Evolutionary conservation across 2,113 vertebrate genomes (phyloP).

Genomic region (Tenrec ecaudatus): DNA sequence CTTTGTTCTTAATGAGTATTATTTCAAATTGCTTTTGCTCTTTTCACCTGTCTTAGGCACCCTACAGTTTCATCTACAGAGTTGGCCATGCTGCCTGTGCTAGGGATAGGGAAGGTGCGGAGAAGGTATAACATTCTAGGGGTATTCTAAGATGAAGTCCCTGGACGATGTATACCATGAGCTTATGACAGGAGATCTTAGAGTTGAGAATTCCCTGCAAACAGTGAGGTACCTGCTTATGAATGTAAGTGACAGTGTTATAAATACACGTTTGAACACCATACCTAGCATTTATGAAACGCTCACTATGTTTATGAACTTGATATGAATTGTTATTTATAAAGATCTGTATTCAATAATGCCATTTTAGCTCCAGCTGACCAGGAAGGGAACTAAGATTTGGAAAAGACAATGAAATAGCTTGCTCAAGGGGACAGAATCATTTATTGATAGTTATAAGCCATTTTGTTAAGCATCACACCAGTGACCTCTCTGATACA

Average conservation of each 20-base stretch:
- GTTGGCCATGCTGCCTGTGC: neutral
- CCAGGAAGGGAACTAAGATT: neutral
- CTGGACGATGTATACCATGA: neutral
- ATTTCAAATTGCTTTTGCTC: constrained; percentile 29
- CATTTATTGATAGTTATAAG: constrained; percentile 48
- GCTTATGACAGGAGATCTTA: neutral
- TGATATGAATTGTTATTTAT: constrained; percentile 42
- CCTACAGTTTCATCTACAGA: neutral
- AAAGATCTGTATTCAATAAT: constrained; percentile 37
- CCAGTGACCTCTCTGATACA: neutral
- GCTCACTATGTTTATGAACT: neutral
- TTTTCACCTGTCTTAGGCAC: neutral
- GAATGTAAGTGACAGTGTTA: neutral
- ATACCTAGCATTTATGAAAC: constrained; percentile 18
- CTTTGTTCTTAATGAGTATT: constrained; percentile 38
- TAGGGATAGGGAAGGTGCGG: neutral
- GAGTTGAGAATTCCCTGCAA: neutral
- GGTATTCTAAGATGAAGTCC: neutral
- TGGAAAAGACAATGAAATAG: constrained; percentile 52
- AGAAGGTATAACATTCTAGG: neutral
- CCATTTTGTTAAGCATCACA: constrained; percentile 45
- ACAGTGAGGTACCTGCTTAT: neutral
- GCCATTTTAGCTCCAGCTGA: constrained; percentile 42
- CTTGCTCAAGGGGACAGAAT: constrained; percentile 34
- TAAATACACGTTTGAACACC: neutral